Base-by-base conservation (phyloP, 2,113 vertebrate genomes). In the Hypocryptadius cinnamomeus region DNA sequence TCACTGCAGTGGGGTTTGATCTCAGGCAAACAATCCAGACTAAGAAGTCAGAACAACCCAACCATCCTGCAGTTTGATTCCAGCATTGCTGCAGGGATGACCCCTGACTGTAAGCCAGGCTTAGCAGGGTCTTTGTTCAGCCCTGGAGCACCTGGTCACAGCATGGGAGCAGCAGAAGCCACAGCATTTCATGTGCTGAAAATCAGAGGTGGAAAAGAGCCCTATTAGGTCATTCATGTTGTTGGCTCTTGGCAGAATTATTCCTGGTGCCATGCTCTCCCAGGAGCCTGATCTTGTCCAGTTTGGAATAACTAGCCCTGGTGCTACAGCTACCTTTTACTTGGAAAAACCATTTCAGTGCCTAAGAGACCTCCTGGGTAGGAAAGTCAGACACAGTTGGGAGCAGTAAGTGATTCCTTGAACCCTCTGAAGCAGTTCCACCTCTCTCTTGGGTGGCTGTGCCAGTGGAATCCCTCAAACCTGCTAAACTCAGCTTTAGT, bases 321-420 rank as follows among this genome's bases (percentile, higher is more conserved):
- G 63, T 72, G 30, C 54, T 82, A 76, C 79, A 79, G 73, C 47
- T 81, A 23, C 91, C 45, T 92, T 87, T 39, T 30, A 59, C 79
- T 80, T 87, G 89, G 94, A 91, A 95, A 92, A 96, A 88, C 5
- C 35, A 73, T 92, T 91, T 83, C 74, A 33, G 47, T 51, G 74
- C 89, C 79, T 53, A 47, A 33, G 14, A 63, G 85, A 91, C 68
- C 89, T 94, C 42, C 74, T 78, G 79, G 51, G 33, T 48, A 80
- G 94, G 89, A 94, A 94, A 92, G 35, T 91, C 59, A 28, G 78
- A 21, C 88, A 71, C 40, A 50, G 59, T 2, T 53, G 60, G 64
- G 64, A 61, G 33, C 71, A 33, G 27, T 50, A 42, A 77, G 35
- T 21, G 74, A 87, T 87, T 85, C 56, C 82, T 87, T 91, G 79